phyloP scores from a whole-genome alignment of 2,113 vertebrate species.

The Colaptes auratus region DNA sequence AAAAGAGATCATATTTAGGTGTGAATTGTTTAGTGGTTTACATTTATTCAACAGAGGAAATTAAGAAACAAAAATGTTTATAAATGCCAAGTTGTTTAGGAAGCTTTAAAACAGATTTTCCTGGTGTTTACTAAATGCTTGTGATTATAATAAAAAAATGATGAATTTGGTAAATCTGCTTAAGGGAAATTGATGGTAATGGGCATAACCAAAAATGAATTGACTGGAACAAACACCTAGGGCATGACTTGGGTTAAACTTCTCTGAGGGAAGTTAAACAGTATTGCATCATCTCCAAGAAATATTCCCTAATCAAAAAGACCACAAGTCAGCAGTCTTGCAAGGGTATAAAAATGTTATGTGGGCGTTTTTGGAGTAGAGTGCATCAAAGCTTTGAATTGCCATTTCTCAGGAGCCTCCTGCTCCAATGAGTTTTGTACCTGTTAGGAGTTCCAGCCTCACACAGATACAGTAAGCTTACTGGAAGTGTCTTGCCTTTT shows the following conservation, averaged over 20 bases:
- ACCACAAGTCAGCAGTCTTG: background rate
- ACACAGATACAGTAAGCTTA: background rate
- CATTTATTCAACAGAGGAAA: background rate
- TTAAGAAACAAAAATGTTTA: conserved; percentile 14
- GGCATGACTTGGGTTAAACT: background rate
- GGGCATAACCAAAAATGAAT: background rate
- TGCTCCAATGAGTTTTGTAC: background rate
- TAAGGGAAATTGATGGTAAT: background rate
- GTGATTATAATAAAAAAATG: background rate
- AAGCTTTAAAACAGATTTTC: background rate
- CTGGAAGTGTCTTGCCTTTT: background rate
- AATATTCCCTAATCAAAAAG: background rate
- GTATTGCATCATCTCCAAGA: background rate
- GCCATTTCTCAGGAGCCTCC: background rate
- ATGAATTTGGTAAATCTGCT: background rate
- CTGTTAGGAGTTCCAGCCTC: background rate
- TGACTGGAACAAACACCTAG: background rate
- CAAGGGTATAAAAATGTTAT: background rate
- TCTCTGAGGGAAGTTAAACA: background rate
- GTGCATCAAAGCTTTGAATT: background rate
- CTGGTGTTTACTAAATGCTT: background rate
- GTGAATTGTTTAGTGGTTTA: background rate
- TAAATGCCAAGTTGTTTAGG: background rate
- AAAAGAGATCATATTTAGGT: background rate
- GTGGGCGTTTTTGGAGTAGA: background rate